phyloP scores from a whole-genome alignment of 2,113 vertebrate genomes.

The Atractosteus spatula region DNA sequence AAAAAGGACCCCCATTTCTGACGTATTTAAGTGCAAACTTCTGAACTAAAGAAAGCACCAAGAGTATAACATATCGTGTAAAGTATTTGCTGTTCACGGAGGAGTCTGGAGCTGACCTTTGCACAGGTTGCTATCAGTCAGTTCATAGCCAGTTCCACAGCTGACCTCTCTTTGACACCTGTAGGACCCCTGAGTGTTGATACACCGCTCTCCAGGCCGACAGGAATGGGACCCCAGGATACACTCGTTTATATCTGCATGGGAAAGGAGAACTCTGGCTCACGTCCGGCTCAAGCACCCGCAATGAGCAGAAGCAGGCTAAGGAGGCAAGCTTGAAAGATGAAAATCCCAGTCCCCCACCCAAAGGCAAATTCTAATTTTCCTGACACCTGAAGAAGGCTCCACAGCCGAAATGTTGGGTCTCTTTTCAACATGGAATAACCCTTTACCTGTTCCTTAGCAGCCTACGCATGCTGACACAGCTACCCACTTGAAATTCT shows the following conservation, averaged over 20 bases:
- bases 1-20: no score
- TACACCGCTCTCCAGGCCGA: constrained; percentile 79
- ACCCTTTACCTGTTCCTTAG: no score
- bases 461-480: no score
- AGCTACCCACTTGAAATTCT: neutral
- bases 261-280: neutral
- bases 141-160: constrained; percentile 94
- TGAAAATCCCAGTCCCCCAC: neutral
- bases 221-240: constrained; percentile 78
- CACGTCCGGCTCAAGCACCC: no score
- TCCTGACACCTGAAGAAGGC: no score
- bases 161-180: constrained; percentile 91
- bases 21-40: no score
- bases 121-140: constrained; percentile 88
- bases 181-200: constrained; percentile 85
- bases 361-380: neutral
- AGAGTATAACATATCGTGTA: no score
- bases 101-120: constrained; percentile 68
- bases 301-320: no score
- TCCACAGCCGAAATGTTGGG: no score
- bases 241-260: constrained; percentile 90
- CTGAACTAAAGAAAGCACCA: no score
- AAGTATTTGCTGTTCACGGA: neutral
- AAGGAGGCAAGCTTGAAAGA: neutral
- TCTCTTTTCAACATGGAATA: no score